Evolutionary conservation across 2,113 vertebrate genomes (phyloP), one percentile per base, ranked within the genome.

Genomic region (Periophthalmodon schlosseri): DNA sequence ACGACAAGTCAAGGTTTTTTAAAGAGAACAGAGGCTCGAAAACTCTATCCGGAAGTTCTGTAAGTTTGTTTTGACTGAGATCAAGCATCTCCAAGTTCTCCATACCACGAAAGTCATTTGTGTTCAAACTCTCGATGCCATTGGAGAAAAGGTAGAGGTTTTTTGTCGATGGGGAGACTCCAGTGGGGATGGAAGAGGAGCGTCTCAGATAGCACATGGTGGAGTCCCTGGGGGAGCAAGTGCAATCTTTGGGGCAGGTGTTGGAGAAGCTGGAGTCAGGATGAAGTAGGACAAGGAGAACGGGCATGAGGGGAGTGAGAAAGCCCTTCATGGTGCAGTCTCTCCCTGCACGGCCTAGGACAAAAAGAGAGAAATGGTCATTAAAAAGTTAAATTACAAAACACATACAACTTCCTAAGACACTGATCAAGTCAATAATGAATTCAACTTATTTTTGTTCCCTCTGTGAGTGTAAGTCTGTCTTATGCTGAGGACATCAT

Each of bases 31-130:
- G 88, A 1, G 94, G 94, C 84, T 95, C 93, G 86, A 99, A 99
- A 60, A 97, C 93, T 13, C 88, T 86, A 1, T 92, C 91, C 0
- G 96, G 95, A 78, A 99, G 93, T 83, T 91, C 88, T 2, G 93
- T 88, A 73, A 99, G 84, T 76, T 96, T 93, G 87, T 99, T 99
- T 90, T 99, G 97, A 0, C 97, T 98, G 73, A 99, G 91, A 82
- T 99, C 97, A 68, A 99, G 74, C 87, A 98, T 95, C 86, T 96
- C 95, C 57, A 99, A 90, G 65, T 91, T 89, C 0, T 87, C 86
- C 67, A 99, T 86, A 3, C 92, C 90, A 0, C 81, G 70, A 73
- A 99, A 98, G 80, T 96, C 95, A 81, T 94, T 91, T 5, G 80
- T 66, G 0, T 84, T 85, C 11, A 99, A 87, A 0, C 81, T 83